Conservation (phyloP, 2,113 vertebrate genomes). For the Cyanocitta stelleri region DNA sequence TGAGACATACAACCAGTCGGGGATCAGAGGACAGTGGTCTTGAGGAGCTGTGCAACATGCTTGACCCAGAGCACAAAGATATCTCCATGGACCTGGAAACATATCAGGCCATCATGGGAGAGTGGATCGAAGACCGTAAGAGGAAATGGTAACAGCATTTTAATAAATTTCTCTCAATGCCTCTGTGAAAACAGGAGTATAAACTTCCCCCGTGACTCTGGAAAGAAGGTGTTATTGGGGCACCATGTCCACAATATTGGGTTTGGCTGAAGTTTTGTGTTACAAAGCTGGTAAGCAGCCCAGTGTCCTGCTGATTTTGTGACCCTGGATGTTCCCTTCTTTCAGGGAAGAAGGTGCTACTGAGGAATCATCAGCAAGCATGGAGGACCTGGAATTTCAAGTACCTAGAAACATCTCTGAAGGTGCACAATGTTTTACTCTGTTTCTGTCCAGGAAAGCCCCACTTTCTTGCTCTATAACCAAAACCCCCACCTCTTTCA, state of each 20-base stretch:
- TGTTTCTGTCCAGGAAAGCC: background rate
- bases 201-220: background rate
- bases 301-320: background rate
- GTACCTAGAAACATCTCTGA: background rate
- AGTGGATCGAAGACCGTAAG: slow-evolving; percentile 83
- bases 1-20: slow-evolving; percentile 79
- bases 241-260: accelerated
- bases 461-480: background rate
- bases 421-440: background rate
- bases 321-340: background rate
- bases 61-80: slow-evolving; percentile 84
- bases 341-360: background rate
- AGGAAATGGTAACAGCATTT: slow-evolving; percentile 72
- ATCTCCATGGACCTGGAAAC: slow-evolving; percentile 83
- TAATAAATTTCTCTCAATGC: background rate
- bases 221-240: background rate
- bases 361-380: background rate
- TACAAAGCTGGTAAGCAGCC: background rate
- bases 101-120: slow-evolving; percentile 80
- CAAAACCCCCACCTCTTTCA: background rate
- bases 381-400: slow-evolving; percentile 1
- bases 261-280: background rate
- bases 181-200: background rate
- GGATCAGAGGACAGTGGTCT: slow-evolving; percentile 79
- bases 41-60: slow-evolving; percentile 84